Evolutionary conservation across 2,113 vertebrate species (phyloP).

Genomic region (Ardeotis arabs): DNA sequence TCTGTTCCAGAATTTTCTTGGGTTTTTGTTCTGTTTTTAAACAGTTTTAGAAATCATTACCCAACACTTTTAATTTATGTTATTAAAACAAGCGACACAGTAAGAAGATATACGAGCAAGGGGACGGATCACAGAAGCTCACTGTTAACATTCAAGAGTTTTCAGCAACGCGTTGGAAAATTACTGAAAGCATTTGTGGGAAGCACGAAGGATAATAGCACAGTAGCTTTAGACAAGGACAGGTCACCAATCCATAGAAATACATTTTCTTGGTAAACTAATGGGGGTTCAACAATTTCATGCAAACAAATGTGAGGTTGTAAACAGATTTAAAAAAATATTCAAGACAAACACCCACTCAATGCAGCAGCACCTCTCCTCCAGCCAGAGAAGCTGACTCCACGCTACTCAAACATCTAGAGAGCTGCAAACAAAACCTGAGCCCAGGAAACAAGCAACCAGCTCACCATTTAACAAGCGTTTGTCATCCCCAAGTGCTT

Average conservation of each 20-base stretch:
- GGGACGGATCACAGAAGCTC: not conserved
- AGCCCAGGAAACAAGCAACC: not conserved
- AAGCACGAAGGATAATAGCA: not conserved
- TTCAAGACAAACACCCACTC: not conserved
- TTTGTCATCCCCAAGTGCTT: not conserved
- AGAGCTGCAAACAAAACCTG: not conserved
- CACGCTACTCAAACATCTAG: not conserved
- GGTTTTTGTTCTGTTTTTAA: not conserved
- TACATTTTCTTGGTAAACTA: not conserved
- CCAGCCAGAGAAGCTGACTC: not conserved
- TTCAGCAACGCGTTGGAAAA: rapidly evolving
- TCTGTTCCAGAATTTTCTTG: constrained; percentile 29
- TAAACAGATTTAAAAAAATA: not conserved
- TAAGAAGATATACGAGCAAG: rapidly evolving
- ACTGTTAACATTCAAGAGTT: not conserved
- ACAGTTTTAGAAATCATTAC: not conserved
- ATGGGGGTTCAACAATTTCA: not conserved
- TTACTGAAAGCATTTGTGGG: not conserved
- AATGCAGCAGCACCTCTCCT: rapidly evolving
- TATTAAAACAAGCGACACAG: not conserved
- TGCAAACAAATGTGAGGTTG: not conserved
- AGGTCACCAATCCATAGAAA: not conserved
- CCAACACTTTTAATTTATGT: constrained; percentile 2
- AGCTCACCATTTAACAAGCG: not conserved
- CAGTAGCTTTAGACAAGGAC: not conserved